A percentile compares a stretch with the other conserved stretches of the same genome.
Evolutionary conservation across 2,888 invertebrate genomes (phyloP).

Genomic region (Capitulum mitella): DNA sequence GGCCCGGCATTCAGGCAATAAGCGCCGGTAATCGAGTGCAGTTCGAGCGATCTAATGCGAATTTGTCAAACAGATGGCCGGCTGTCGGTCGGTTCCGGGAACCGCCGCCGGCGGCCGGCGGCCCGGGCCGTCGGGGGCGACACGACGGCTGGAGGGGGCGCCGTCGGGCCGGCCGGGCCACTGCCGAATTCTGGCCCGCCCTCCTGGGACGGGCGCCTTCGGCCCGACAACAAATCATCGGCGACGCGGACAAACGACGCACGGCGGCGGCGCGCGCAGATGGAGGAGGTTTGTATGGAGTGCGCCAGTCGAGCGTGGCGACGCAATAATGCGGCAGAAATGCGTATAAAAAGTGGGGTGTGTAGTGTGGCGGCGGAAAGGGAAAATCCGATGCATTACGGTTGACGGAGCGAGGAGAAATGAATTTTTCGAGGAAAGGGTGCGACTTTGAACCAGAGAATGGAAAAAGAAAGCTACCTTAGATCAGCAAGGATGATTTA

Average conservation of each 20-base stretch:
- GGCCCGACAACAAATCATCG: neutral
- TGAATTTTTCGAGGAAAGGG: too few species aligned
- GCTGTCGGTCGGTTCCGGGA: neutral
- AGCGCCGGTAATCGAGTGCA: neutral
- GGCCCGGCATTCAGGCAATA: neutral
- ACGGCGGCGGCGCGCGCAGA: neutral
- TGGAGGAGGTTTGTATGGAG: neutral
- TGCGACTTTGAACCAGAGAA: too few species aligned
- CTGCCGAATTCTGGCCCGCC: too few species aligned
- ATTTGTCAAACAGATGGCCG: constrained; percentile 6
- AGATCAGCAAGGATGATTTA: too few species aligned
- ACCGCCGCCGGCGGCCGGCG: neutral
- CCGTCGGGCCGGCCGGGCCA: too few species aligned
- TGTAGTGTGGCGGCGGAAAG: too few species aligned
- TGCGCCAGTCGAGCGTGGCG: neutral
- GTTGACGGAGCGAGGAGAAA: too few species aligned
- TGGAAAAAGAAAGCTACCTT: too few species aligned
- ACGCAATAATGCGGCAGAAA: constrained; percentile 8
- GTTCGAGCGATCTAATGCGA: neutral
- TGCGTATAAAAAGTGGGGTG: neutral
- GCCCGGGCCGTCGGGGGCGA: neutral
- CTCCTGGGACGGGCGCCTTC: too few species aligned
- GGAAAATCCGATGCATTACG: too few species aligned
- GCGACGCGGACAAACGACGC: neutral
- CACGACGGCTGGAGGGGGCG: neutral